Evolutionary conservation across 2,888 invertebrate species (phyloP).

Genomic region (Phania funesta): DNA sequence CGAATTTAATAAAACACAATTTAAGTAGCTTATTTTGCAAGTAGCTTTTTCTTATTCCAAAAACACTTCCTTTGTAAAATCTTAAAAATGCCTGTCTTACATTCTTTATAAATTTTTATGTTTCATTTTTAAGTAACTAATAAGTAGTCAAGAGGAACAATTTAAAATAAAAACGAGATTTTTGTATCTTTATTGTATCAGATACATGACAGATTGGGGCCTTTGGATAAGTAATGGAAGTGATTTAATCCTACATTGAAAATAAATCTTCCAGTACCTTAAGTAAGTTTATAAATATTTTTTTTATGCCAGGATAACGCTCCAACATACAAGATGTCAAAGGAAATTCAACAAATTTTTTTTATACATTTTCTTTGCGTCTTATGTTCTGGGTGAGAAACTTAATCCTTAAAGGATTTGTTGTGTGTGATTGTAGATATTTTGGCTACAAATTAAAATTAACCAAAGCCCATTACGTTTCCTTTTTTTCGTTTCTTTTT

Average conservation of each 20-base stretch:
- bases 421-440: slow-evolving; percentile 33
- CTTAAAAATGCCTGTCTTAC: slow-evolving; percentile 5
- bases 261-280: slow-evolving; percentile 52
- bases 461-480: slow-evolving; percentile 55
- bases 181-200: slow-evolving; percentile 2
- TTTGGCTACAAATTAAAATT: slow-evolving; percentile 47
- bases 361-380: neutral
- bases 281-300: slow-evolving; percentile 25
- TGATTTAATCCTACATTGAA: slow-evolving; percentile 48
- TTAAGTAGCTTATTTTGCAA: slow-evolving; percentile 17
- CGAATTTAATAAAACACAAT: neutral
- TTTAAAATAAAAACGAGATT: neutral
- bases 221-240: slow-evolving; percentile 2
- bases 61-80: neutral
- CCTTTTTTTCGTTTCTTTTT: slow-evolving; percentile 19
- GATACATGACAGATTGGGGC: slow-evolving; percentile 59
- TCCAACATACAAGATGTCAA: slow-evolving; percentile 6
- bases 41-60: neutral
- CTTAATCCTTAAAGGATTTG: slow-evolving; percentile 62
- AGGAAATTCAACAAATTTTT: slow-evolving; percentile 52
- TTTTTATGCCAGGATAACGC: slow-evolving; percentile 9
- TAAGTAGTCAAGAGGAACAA: slow-evolving; percentile 59
- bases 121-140: slow-evolving; percentile 48
- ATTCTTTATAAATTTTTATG: neutral
- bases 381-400: slow-evolving; percentile 22